Percentiles rank a stretch among this genome's conserved stretches.
Evolutionary conservation across 2,797 vertebrate species (phyloP).

Genomic region (Rhinichthys osculus): DNA sequence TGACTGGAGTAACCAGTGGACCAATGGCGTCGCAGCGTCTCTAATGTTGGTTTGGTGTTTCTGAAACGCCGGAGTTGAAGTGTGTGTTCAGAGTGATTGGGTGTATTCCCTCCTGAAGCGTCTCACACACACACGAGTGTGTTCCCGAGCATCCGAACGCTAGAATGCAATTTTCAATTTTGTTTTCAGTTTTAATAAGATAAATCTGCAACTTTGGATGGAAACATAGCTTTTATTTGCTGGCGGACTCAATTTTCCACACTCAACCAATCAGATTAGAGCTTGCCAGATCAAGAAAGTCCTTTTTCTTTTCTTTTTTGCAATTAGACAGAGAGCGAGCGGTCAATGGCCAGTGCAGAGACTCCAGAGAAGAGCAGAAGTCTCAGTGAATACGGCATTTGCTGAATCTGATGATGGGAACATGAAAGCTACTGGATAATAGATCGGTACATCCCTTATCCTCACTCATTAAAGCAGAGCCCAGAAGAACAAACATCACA

Average conservation of each 20-base stretch:
- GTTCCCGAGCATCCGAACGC: too few relatives aligned
- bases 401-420: slow-evolving; percentile 9
- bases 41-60: too few relatives aligned
- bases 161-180: too few relatives aligned
- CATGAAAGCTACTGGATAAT: slow-evolving; percentile 33
- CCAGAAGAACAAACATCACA: slow-evolving; percentile 11
- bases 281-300: not conserved
- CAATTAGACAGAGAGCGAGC: not conserved
- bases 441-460: slow-evolving; percentile 14
- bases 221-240: not conserved
- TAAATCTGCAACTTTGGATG: not conserved
- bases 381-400: not conserved
- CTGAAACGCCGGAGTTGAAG: too few relatives aligned
- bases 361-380: not conserved
- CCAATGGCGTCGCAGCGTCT: too few relatives aligned
- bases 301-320: not conserved
- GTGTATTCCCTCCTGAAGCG: too few relatives aligned
- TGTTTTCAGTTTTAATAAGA: too few relatives aligned
- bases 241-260: too few relatives aligned
- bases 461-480: slow-evolving; percentile 11
- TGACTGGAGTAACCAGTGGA: too few relatives aligned
- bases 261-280: slow-evolving; percentile 2
- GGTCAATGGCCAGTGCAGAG: not conserved
- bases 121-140: too few relatives aligned
- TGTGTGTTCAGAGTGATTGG: too few relatives aligned